Evolutionary conservation across 2,113 vertebrate species (phyloP).

Genomic region (Sapajus apella): DNA sequence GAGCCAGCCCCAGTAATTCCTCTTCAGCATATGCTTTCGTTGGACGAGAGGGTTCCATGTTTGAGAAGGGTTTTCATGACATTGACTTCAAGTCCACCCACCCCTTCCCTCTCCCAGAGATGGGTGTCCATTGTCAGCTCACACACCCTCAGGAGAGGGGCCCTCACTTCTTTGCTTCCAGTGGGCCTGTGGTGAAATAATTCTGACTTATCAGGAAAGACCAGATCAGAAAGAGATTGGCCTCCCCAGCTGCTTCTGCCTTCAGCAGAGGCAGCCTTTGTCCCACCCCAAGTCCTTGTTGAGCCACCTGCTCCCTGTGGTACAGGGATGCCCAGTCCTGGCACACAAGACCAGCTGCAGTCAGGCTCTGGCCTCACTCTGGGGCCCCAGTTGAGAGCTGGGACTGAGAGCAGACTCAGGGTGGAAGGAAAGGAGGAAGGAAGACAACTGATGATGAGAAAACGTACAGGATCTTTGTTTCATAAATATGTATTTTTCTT

Average conservation of each 20-base stretch:
- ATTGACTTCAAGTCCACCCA: fast-evolving
- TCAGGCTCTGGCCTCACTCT: background rate
- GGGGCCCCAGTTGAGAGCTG: background rate
- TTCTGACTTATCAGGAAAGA: background rate
- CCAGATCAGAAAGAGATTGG: fast-evolving
- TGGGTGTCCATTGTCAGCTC: background rate
- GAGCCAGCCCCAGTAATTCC: fast-evolving
- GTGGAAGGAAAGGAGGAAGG: background rate
- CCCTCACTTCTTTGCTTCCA: background rate
- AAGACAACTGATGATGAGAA: fast-evolving
- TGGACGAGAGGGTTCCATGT: background rate
- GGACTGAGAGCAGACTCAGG: background rate
- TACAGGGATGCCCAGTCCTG: background rate
- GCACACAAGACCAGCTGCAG: background rate
- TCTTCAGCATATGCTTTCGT: background rate
- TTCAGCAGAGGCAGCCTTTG: background rate
- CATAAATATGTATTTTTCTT: constrained; percentile 59
- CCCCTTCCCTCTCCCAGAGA: background rate
- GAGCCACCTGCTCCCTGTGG: background rate
- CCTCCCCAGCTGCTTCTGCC: background rate
- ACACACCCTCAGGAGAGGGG: fast-evolving
- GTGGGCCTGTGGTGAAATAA: background rate
- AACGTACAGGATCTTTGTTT: background rate
- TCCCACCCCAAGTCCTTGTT: background rate
- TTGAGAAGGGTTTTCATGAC: background rate